Evolutionary conservation across 2,888 invertebrate species (phyloP), one percentile per base, ranked within the genome.

Genomic region (Micropterix aruncella): DNA sequence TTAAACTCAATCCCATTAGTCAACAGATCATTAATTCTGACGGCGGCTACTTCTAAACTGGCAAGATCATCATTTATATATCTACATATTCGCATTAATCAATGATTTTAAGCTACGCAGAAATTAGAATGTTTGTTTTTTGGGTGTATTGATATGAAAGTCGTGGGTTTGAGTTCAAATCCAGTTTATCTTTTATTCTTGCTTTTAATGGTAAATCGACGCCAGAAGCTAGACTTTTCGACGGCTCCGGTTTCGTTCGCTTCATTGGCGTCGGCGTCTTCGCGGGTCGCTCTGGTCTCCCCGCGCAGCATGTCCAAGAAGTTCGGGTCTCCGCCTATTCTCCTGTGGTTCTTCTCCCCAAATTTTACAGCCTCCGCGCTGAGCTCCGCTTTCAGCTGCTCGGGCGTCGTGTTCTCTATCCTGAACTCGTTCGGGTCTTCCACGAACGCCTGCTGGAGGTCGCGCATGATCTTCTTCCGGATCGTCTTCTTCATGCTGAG

Each of bases 401-500:
- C 80, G 42, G 75, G 78, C 53, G 77, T 76, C 56, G 77, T 76
- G 56, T 79, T 79, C 55, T 80, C 80, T 53, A 79, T 77, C 57
- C 77, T 75, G 62, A 80, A 80, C 65, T 80, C 80, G 61, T 79
- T 79, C 51, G 80, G 80, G 60, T 80, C 79, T 57, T 79, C 80
- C 53, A 80, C 79, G 60, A 80, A 79, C 38, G 79, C 79, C 59
- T 86, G 85, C 57, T 84, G 80, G 53, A 87, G 70, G 61, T 86
- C 86, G 19, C 87, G 71, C 84, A 86, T 87, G 58, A 87, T 86
- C 65, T 86, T 86, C 68, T 85, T 86, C 53, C 86, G 67, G 52
- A 87, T 86, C 15, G 86, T 87, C 60, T 87, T 87, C 69, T 88
- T 87, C 87, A 87, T 87, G 59, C 86, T 86, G 55, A 88, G 73